Evolutionary conservation across 2,113 vertebrate genomes (phyloP), one percentile per base, ranked within the genome.

Genomic region (Paradoxurus hermaphroditus): DNA sequence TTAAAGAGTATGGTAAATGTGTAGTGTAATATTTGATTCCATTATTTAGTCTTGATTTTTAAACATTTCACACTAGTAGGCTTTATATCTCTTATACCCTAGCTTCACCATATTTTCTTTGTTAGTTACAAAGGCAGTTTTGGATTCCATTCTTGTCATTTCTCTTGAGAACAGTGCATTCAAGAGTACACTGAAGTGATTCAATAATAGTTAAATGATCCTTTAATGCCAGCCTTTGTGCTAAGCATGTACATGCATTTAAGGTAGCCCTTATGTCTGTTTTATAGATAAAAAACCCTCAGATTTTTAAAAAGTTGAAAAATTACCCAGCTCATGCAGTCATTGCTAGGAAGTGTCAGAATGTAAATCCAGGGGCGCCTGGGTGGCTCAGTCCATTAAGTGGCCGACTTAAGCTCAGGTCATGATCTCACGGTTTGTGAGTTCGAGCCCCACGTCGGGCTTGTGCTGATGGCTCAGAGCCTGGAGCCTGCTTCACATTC

Each of bases 1-100:
- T 77, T 91, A 84, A 93, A 46, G n/a, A 77, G 56, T 77, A 41
- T 82, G 59, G 16, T 77, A 82, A 53, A 68, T 75, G 39, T 34
- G 36, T 87, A 15, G 68, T 65, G 16, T 14, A 81, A 63, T 31
- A 67, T 44, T 16, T 75, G 25, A 67, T 91, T 78, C 46, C 13
- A 62, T 77, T 87, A 39, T 72, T 82, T 94, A 75, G 29, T 79
- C 36, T 81, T 91, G 36, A 86, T 73, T 86, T 96, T 93, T 86
- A 27, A 63, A 91, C 62, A 8, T 82, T 51, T 23, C 7, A 9
- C 25, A 46, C 25, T 12, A 44, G 11, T 2, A 3, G 7, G 23
- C 18, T 73, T 94, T 90, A 36, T 91, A 39, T 91, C 46, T 91
- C 6, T 51, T 36, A 29, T 9, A 46, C 25, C 31, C 34, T 81